Base-by-base conservation (phyloP, 1,140 invertebrate species). In the Branchinecta lindahli region DNA sequence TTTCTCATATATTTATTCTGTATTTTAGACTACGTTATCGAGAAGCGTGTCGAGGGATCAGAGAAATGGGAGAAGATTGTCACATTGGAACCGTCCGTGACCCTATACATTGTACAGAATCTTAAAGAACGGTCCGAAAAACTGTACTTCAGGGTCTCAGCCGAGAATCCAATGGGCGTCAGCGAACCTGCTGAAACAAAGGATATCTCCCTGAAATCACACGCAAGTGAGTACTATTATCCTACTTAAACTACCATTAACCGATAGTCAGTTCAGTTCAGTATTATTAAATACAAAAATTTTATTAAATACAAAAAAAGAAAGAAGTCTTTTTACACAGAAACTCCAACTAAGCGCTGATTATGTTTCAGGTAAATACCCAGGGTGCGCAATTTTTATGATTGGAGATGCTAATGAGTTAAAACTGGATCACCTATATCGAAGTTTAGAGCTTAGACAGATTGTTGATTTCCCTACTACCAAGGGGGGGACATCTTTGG, bases 81-180 rank as follows among this genome's bases (percentile, higher is more conserved):
- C 8, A 94, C 90, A 2, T 80, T 94, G 15, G 88, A 91, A 72
- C 85, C 91, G 15, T 86, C 87, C 70, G 84, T 87, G 7, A 82
- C 84, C 46, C 84, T 88, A 75, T 88, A 90, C 75, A 88, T 86
- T 66, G 83, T 95, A 21, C 88, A 91, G 75, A 93, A 95, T 76
- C 82, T 98, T 18, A 89, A 90, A 75, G 91, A 94, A 76, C 90
- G 88, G 75, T 89, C 87, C 72, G 88, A 95, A 78, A 91, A 94
- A 74, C 80, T 89, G 74, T 96, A 97, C 82, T 96, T 98, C 82
- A 84, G 92, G 79, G 87, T 97, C 66, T 90, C 87, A 70, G 94
- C 95, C 68, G 93, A 96, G 80, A 97, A 97, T 79, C 84, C 85
- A 67, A 83, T 93, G 73, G 94, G 94, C 18, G 78, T 92, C 45